Evolutionary conservation across 2,113 vertebrate genomes (phyloP).

Genomic region (Oriolus oriolus): DNA sequence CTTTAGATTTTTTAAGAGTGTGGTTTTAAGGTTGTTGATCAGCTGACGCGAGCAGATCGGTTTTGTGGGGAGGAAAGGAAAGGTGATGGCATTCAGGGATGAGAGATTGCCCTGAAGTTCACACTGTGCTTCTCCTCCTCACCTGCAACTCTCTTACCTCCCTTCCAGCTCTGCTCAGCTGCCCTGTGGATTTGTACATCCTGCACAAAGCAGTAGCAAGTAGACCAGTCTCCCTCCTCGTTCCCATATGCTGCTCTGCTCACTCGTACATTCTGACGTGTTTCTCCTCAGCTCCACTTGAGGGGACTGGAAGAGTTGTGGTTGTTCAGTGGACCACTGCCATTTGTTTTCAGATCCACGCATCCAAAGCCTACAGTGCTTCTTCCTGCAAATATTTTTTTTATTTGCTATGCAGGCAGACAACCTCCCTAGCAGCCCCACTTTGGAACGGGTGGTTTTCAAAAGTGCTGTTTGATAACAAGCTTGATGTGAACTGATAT

Average conservation of each 20-base stretch:
- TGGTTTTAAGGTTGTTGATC: neutral
- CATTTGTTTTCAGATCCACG: neutral
- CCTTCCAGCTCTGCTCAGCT: neutral
- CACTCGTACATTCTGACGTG: accelerated
- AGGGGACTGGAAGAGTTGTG: neutral
- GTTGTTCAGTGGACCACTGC: neutral
- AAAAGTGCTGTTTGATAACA: neutral
- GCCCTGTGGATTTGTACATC: neutral
- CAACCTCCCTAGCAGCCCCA: neutral
- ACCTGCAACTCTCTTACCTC: neutral
- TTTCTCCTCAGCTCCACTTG: neutral
- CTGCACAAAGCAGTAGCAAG: neutral
- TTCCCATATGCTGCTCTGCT: neutral
- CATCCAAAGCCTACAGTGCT: neutral
- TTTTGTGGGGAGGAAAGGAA: neutral
- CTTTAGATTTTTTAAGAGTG: neutral
- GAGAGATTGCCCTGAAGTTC: neutral
- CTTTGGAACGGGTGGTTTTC: neutral
- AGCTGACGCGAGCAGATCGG: neutral
- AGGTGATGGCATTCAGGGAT: neutral
- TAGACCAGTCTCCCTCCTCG: neutral
- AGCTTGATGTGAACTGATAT: neutral
- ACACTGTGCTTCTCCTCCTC: neutral
- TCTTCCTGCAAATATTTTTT: neutral
- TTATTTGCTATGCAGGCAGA: neutral